Conservation (phyloP, 2,797 vertebrate genomes). For the Rhinophrynus dorsalis region DNA sequence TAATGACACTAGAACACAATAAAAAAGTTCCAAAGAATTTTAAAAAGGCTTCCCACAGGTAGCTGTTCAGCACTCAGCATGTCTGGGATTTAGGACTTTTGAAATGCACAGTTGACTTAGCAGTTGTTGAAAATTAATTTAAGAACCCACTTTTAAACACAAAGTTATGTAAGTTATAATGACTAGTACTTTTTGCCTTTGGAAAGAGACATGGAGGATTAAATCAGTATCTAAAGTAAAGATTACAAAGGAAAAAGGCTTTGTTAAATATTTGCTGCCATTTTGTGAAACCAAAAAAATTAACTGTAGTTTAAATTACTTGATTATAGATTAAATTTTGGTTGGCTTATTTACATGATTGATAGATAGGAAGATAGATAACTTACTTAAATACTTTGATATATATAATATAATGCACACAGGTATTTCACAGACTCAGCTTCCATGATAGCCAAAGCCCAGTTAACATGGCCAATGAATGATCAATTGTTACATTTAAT, state of each 20-base stretch:
- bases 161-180: background rate
- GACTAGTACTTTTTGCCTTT: background rate
- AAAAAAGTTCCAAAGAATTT: background rate
- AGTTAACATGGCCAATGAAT: no score
- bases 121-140: background rate
- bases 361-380: no score
- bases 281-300: background rate
- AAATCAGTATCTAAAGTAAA: background rate
- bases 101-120: background rate
- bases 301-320: no score
- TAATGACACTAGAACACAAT: background rate
- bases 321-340: no score
- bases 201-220: conserved; percentile 1
- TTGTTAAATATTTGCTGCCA: background rate
- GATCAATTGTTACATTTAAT: no score
- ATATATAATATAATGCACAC: no score
- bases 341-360: no score
- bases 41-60: background rate
- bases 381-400: no score
- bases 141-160: background rate
- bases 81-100: background rate
- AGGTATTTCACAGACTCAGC: no score
- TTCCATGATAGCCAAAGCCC: no score
- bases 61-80: background rate
- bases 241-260: background rate